Evolutionary conservation across 1,140 invertebrate genomes (phyloP).

Genomic region (Musca domestica): DNA sequence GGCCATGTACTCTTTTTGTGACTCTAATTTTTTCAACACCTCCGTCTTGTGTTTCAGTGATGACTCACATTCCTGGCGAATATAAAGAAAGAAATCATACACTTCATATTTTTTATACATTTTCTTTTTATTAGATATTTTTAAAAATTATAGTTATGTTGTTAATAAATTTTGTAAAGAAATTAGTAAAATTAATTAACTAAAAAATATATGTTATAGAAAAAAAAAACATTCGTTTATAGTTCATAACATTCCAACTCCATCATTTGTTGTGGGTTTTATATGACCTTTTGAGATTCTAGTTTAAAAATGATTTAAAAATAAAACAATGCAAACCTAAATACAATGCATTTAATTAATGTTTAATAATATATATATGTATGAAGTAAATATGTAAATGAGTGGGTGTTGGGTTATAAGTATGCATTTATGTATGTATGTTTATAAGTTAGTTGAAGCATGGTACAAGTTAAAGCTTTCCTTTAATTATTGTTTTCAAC

Average conservation of each 20-base stretch:
- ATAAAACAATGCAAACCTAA: too few species aligned
- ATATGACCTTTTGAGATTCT: too few species aligned
- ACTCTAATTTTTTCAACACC: constrained; percentile 84
- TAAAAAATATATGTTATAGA: too few species aligned
- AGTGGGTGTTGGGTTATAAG: background rate
- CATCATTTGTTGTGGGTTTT: too few species aligned
- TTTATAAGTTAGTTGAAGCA: constrained; percentile 17
- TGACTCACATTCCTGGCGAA: constrained; percentile 80
- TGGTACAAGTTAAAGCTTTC: constrained; percentile 17
- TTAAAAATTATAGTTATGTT: background rate
- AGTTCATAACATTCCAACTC: too few species aligned
- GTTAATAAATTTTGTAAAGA: background rate
- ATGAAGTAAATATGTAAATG: background rate
- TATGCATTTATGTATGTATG: constrained; percentile 8
- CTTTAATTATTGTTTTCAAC: too few species aligned
- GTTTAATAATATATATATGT: too few species aligned
- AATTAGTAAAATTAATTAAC: too few species aligned
- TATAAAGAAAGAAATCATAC: background rate
- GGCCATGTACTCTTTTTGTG: constrained; percentile 86
- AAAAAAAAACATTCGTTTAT: too few species aligned
- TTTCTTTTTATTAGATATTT: constrained; percentile 6
- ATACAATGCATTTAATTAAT: too few species aligned
- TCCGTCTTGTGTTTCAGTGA: constrained; percentile 92
- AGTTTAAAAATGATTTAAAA: too few species aligned
- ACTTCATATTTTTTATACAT: constrained; percentile 15